Percentiles rank a stretch among this genome's conserved stretches.
Conservation (phyloP, 2,113 vertebrate genomes). For the Colinus virginianus region DNA sequence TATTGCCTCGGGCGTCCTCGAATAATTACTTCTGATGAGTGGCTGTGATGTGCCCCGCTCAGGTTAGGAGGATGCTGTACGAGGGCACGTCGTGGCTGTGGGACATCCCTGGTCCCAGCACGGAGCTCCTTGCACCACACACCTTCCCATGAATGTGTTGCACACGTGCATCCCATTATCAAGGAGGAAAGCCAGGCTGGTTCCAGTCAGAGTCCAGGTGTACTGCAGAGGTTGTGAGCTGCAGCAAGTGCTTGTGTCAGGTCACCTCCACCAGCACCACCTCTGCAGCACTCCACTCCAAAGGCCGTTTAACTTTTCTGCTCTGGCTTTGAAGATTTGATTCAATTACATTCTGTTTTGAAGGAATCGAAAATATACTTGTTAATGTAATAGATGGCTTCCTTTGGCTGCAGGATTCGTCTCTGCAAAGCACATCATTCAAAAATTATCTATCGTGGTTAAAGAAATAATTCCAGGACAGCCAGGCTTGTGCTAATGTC, state of each 20-base stretch:
- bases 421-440: slow-evolving; percentile 72
- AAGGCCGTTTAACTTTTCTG: slow-evolving; percentile 49
- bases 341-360: slow-evolving; percentile 71
- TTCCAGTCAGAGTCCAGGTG: neutral
- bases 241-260: neutral
- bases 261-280: neutral
- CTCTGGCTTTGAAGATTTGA: slow-evolving; percentile 65
- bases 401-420: slow-evolving; percentile 56
- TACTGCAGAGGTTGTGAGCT: neutral
- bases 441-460: slow-evolving; percentile 65
- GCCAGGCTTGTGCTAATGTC: slow-evolving; percentile 64
- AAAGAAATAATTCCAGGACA: slow-evolving; percentile 47
- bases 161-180: too few relatives aligned
- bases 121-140: too few relatives aligned
- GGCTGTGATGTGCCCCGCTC: neutral
- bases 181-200: neutral
- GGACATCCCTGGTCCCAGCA: neutral
- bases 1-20: neutral
- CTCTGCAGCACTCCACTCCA: slow-evolving; percentile 44
- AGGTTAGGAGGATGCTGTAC: neutral
- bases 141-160: too few relatives aligned
- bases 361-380: slow-evolving; percentile 66
- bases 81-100: fast-evolving
- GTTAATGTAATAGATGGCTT: slow-evolving; percentile 74
- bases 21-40: neutral